phyloP scores from a whole-genome alignment of 2,797 vertebrate species.

The Trachurus trachurus region DNA sequence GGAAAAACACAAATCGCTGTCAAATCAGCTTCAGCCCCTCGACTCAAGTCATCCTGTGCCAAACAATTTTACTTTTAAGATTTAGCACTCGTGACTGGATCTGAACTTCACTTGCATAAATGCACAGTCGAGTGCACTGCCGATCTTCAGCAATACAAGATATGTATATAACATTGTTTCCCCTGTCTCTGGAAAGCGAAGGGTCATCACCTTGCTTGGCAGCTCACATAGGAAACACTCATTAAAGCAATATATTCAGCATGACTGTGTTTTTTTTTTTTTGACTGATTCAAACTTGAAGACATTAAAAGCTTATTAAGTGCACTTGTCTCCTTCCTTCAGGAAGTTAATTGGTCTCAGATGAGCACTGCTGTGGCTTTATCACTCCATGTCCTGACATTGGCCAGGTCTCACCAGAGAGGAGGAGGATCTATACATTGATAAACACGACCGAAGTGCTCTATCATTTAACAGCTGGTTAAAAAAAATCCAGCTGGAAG shows the following conservation, averaged over 20 bases:
- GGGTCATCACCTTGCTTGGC: conserved; percentile 19
- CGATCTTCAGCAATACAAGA: neutral
- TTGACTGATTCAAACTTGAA: conserved; percentile 20
- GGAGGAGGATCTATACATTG: conserved; percentile 50
- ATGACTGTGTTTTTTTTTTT: neutral
- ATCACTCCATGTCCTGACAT: conserved; percentile 29
- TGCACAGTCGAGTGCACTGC: neutral
- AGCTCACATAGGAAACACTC: conserved; percentile 12
- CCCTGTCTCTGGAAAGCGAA: neutral
- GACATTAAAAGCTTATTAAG: conserved; percentile 45
- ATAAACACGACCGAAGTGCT: conserved; percentile 45
- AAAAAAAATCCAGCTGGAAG: conserved; percentile 17
- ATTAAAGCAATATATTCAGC: conserved; percentile 11
- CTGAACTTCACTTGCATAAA: conserved; percentile 53
- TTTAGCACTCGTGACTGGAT: conserved; percentile 15
- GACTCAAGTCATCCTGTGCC: conserved; percentile 4
- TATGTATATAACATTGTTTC: neutral
- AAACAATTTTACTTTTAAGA: conserved; percentile 22
- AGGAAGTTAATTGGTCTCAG: conserved; percentile 35
- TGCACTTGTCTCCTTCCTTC: neutral
- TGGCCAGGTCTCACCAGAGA: conserved; percentile 25
- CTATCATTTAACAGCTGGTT: conserved; percentile 50
- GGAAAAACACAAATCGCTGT: conserved; percentile 34
- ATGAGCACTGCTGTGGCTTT: conserved; percentile 33
- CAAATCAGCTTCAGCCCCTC: conserved; percentile 18